Evolutionary conservation across 2,113 vertebrate genomes (phyloP).

Genomic region (Anser cygnoides): DNA sequence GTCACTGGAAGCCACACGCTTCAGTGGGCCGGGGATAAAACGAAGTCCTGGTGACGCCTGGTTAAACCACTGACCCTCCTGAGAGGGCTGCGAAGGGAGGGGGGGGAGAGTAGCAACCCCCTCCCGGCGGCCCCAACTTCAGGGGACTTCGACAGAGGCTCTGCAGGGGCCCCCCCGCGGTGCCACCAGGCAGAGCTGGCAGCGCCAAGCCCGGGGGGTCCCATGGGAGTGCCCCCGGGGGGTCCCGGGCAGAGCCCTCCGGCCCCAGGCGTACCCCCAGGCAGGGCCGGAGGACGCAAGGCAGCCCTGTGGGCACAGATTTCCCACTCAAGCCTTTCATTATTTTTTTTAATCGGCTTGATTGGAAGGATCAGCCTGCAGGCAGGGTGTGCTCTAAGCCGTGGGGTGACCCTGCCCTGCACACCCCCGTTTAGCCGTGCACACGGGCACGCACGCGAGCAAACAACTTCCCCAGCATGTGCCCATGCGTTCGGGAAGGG

Average conservation of each 20-base stretch:
- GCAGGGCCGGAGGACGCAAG: neutral
- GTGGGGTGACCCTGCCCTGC: neutral
- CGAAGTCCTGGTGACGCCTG: slow-evolving; percentile 57
- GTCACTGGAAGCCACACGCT: slow-evolving; percentile 58
- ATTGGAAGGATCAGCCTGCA: neutral
- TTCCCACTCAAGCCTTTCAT: neutral
- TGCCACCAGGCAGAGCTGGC: neutral
- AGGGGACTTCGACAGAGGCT: neutral
- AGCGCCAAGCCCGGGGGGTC: neutral
- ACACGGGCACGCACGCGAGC: neutral
- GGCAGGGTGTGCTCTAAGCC: neutral
- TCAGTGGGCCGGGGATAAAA: slow-evolving; percentile 51
- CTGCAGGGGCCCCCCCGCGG: neutral
- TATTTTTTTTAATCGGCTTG: neutral
- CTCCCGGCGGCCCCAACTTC: neutral
- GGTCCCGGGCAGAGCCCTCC: neutral
- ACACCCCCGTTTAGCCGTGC: neutral
- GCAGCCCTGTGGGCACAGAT: neutral
- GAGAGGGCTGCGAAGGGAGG: neutral
- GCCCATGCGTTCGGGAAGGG: neutral
- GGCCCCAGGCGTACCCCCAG: no score
- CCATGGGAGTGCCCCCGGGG: rapidly evolving
- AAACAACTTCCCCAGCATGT: neutral
- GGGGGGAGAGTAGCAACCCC: neutral
- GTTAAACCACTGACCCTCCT: slow-evolving; percentile 58